Base-by-base conservation (phyloP, 2,113 vertebrate genomes). In the Speoplatyrhinus poulsoni region DNA sequence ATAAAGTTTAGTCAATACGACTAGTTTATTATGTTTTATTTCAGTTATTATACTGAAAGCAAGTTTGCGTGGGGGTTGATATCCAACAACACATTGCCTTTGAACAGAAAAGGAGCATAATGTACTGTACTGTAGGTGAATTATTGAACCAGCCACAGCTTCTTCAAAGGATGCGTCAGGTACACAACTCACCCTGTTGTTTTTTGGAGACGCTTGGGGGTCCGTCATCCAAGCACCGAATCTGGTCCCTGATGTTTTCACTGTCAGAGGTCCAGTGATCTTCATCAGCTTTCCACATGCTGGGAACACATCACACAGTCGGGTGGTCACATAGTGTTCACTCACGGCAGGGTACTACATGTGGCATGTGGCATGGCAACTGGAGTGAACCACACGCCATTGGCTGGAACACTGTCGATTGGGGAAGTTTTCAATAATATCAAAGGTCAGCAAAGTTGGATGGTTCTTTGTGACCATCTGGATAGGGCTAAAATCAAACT, bases 171-270 rank as follows among this genome's bases (percentile, higher is more conserved):
- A 41, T 4, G 9, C 19, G 59, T 57, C 50, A 46, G 1, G n/a
- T n/a, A 52, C 56, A 84, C 52, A 19, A 36, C 85, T 87, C 67
- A 99, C 97, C 88, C 95, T 88, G 82, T 98, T 98, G 72, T 95
- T 96, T 88, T 94, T 95, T 66, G 93, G 91, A 49, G 96, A 92
- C 11, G 96, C 96, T 77, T 95, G 84, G 13, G 97, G 96, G 78
- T 99, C 98, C 0, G 95, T 97, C 97, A 98, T 99, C 98, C 98
- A 99, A 72, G 98, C 98, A 61, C 97, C 98, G 73, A 99, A 99
- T 62, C 98, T 91, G 32, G 96, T 98, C 84, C 98, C 97, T 0
- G 98, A 99, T 52, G 94, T 97, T 92, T 99, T 99, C 84, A 99
- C 92, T 50, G 97, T 99, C 83, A 94, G 82, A 4, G 97, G 96